Percentiles rank a stretch among this genome's conserved stretches.
These are phyloP conservation scores for Poliocrania exsul DNA, from an alignment of 2,797 vertebrate genomes.

Conservation along the genomic window DNA sequence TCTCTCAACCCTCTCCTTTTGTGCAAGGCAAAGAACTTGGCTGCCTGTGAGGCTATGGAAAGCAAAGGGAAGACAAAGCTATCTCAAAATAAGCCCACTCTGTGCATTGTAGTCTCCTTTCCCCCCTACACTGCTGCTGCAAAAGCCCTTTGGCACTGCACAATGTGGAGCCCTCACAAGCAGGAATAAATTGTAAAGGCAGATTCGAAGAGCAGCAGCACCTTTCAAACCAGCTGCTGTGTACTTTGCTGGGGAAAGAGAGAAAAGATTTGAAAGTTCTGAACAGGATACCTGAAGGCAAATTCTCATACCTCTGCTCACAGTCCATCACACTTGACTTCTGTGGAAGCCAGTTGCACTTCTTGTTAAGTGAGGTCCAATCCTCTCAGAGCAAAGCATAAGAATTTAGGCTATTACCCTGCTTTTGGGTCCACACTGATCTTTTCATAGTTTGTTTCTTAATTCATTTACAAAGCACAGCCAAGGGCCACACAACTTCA, in stretches of 20 bases:
- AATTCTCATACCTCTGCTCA: not conserved
- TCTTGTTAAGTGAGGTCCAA: not conserved
- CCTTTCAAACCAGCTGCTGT: not conserved
- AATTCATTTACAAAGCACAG: not conserved
- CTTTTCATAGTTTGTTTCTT: not conserved
- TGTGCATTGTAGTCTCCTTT: not conserved
- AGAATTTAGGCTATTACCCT: not conserved
- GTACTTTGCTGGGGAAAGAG: not conserved
- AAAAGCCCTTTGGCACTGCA: not conserved
- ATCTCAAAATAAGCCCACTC: not conserved
- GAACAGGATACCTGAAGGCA: not conserved
- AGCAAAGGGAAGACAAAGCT: constrained; percentile 38
- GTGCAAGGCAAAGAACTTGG: not conserved
- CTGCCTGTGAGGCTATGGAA: not conserved
- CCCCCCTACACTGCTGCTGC: not conserved
- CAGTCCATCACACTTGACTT: not conserved
- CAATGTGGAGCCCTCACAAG: accelerated
- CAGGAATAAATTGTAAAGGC: not conserved
- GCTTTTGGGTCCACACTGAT: not conserved
- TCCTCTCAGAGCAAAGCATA: not conserved
- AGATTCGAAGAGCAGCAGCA: accelerated
- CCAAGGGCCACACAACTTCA: not conserved
- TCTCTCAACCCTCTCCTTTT: not conserved
- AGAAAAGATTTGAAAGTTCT: not conserved
- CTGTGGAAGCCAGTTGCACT: not conserved